Conservation (phyloP, 2,113 vertebrate species). For the Emydura subglobosa region DNA sequence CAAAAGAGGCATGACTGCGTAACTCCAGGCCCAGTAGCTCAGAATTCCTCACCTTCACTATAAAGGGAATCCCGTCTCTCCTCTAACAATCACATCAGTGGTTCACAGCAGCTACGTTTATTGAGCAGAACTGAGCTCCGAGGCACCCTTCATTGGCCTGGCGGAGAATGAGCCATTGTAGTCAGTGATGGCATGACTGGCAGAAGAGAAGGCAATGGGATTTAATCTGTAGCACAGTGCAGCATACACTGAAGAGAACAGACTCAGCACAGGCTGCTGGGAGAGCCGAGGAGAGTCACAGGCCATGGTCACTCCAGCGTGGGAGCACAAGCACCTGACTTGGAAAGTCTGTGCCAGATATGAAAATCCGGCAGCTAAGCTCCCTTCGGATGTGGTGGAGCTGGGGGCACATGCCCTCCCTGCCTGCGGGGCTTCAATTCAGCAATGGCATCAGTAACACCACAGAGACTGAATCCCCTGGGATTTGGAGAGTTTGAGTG, state of each 20-base stretch:
- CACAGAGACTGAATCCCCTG: not conserved
- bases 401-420: not conserved
- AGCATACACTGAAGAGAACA: no score
- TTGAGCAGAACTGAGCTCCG: not conserved
- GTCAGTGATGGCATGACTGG: not conserved
- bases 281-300: not conserved
- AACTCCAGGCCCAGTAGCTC: not conserved
- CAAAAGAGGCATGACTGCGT: not conserved
- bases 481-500: not conserved
- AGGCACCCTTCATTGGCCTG: not conserved
- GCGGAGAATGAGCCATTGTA: not conserved
- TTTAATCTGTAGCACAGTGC: no score
- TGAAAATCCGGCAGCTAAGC: not conserved
- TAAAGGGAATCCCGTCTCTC: not conserved
- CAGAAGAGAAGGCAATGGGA: not conserved
- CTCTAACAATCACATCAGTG: not conserved
- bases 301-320: not conserved
- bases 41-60: not conserved
- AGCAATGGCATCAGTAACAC: not conserved
- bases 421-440: no score
- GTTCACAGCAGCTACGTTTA: not conserved
- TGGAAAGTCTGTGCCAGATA: not conserved
- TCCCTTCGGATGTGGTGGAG: not conserved
- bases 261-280: not conserved
- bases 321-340: not conserved